Percentiles rank a stretch among this genome's conserved stretches.
phyloP scores from a whole-genome alignment of 2,113 vertebrate species.

The Ceyx margarethae region DNA sequence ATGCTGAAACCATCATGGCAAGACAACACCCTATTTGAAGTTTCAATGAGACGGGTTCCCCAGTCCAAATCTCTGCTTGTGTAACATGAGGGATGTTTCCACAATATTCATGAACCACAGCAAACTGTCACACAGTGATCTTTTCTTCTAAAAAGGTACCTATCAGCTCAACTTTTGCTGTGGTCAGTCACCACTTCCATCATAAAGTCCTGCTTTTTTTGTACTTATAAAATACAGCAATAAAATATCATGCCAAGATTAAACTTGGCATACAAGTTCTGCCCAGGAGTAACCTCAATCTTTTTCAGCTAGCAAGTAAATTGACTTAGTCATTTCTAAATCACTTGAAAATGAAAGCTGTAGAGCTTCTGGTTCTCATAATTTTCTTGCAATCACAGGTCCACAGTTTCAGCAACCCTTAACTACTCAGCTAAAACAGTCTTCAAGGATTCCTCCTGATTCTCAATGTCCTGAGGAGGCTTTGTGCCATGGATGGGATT shows the following conservation, averaged over 20 bases:
- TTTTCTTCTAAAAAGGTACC: background rate
- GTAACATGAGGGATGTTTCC: background rate
- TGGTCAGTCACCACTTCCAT: conserved; percentile 48
- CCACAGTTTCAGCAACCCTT: background rate
- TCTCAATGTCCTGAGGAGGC: rapidly evolving
- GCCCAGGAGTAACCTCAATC: conserved; percentile 50
- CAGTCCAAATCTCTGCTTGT: background rate
- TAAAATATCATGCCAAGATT: conserved; percentile 49
- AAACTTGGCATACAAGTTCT: conserved; percentile 8
- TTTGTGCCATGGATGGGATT: background rate
- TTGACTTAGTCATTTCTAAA: conserved; percentile 5
- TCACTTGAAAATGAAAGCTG: conserved; percentile 18
- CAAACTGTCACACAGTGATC: background rate
- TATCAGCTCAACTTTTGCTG: background rate
- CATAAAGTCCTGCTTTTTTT: background rate
- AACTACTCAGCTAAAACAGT: background rate
- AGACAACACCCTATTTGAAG: background rate
- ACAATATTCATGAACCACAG: background rate
- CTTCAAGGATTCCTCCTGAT: background rate
- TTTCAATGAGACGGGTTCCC: background rate
- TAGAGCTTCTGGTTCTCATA: background rate
- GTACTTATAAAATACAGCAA: background rate
- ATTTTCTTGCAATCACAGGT: background rate
- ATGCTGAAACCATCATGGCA: background rate
- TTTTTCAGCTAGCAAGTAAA: conserved; percentile 6